A percentile compares a stretch with the other conserved stretches of the same genome.
Evolutionary conservation across 2,113 vertebrate genomes (phyloP).

Genomic region (Caloenas nicobarica): DNA sequence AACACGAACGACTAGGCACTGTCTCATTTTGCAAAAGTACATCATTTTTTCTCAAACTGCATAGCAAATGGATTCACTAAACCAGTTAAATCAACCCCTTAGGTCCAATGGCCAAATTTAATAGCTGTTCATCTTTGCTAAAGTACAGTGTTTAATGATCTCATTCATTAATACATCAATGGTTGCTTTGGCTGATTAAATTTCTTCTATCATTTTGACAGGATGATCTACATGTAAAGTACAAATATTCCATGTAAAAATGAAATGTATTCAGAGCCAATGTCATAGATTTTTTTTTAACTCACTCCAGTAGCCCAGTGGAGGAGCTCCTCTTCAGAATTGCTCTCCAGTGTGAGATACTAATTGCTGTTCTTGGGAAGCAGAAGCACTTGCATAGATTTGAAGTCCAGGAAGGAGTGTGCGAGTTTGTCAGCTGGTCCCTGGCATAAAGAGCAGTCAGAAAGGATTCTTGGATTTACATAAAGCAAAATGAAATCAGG

Average conservation of each 20-base stretch:
- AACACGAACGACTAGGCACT: neutral
- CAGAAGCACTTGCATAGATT: neutral
- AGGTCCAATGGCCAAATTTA: conserved; percentile 56
- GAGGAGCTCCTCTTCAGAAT: neutral
- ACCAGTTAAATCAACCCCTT: conserved; percentile 46
- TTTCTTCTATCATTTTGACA: conserved; percentile 65
- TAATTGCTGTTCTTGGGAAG: neutral
- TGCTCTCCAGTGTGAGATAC: neutral
- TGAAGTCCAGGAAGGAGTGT: neutral
- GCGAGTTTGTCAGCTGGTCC: neutral
- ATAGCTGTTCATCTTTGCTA: conserved; percentile 60
- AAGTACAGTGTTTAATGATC: conserved; percentile 49
- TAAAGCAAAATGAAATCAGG: neutral
- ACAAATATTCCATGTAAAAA: conserved; percentile 39
- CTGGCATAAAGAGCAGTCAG: neutral
- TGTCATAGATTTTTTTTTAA: neutral
- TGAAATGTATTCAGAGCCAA: neutral
- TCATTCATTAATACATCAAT: conserved; percentile 64
- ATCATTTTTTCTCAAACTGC: conserved; percentile 4
- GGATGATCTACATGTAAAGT: conserved; percentile 34
- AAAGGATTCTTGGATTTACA: neutral
- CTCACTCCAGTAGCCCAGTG: neutral
- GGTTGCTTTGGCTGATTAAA: conserved; percentile 56
- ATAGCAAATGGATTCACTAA: conserved; percentile 53
- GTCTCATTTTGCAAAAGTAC: conserved; percentile 6